Conservation (phyloP, 2,113 vertebrate species). For the Coryphaenoides rupestris region DNA sequence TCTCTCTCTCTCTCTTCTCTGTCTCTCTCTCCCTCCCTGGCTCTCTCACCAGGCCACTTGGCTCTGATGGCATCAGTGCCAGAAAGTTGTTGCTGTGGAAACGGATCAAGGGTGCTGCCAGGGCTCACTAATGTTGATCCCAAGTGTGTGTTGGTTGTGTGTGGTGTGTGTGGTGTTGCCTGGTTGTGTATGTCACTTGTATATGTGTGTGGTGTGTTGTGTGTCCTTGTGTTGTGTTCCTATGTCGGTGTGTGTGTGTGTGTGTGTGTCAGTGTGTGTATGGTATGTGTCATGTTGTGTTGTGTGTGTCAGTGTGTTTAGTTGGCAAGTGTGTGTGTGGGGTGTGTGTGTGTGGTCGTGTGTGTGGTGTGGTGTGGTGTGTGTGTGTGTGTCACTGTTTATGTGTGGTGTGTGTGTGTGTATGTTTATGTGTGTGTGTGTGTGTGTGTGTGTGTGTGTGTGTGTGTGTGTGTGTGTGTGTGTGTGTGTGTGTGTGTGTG, state of each 20-base stretch:
- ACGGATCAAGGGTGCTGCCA: slow-evolving; percentile 36
- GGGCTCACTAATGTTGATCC: slow-evolving; percentile 47
- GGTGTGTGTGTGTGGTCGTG: background rate
- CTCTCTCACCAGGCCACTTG: background rate
- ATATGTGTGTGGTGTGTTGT: no score
- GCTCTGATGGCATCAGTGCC: slow-evolving; percentile 53
- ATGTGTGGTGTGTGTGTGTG: no score
- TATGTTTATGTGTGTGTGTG: no score
- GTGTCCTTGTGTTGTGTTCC: no score
- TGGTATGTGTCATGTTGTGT: background rate
- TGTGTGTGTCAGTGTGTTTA: no score
- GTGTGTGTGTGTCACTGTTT: no score
- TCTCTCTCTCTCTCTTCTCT: background rate
- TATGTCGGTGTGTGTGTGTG: background rate
- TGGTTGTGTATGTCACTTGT: background rate
- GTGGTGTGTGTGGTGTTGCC: background rate
- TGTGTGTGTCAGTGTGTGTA: background rate
- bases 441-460: slow-evolving; percentile 16
- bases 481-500: no score
- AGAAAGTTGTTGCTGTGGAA: slow-evolving; percentile 60
- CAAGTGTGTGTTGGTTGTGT: slow-evolving; percentile 15
- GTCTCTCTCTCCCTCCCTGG: background rate
- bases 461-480: no score
- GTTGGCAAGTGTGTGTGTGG: no score
- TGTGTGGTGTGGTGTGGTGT: slow-evolving; percentile 4